Evolutionary conservation across 2,797 vertebrate species (phyloP), one percentile per base, ranked within the genome.

Genomic region (Cynodonichthys magdalenae): DNA sequence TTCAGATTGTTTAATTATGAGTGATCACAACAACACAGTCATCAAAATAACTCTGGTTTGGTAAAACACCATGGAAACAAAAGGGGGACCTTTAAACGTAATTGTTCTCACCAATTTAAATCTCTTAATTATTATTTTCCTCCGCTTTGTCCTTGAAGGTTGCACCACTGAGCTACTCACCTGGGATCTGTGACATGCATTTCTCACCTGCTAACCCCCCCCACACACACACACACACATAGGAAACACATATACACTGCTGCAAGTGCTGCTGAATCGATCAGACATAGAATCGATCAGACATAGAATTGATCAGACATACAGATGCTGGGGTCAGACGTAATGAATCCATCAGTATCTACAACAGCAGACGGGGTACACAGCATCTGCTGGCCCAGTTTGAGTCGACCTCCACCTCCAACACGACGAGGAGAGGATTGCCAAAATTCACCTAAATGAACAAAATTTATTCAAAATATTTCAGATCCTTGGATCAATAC

Each of bases 341-440:
- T 82, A 71, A 86, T 83, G 79, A 85, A 90, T 89, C 88, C 83
- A 89, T 90, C 82, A n/a, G n/a, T n/a, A 77, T 77, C 56, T 73
- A 82, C 57, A 72, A 67, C 64, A 70, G 75, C 72, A 75, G 63
- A 24, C 68, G 24, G 59, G 84, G 78, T 84, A 75, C 78, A 66
- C 44, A 1, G 51, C 66, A 77, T 71, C 51, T 34, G 29, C 69
- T 57, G 63, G 59, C 52, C 62, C 11, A 34, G 71, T 85, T 68
- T 75, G 66, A 85, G 61, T 73, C 69, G 57, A 17, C 41, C 65
- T 75, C 77, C 69, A n/a, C n/a, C n/a, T n/a, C n/a, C n/a, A n/a
- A n/a, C n/a, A n/a, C n/a, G n/a, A n/a, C n/a, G n/a, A 31, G 11
- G 27, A 5, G 78, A 56, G 63, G 53, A 79, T 66, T 67, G 68